A percentile compares a stretch with the other conserved stretches of the same genome.
Conservation (phyloP, 1,140 invertebrate species). For the Ceratosolen fusciceps region DNA sequence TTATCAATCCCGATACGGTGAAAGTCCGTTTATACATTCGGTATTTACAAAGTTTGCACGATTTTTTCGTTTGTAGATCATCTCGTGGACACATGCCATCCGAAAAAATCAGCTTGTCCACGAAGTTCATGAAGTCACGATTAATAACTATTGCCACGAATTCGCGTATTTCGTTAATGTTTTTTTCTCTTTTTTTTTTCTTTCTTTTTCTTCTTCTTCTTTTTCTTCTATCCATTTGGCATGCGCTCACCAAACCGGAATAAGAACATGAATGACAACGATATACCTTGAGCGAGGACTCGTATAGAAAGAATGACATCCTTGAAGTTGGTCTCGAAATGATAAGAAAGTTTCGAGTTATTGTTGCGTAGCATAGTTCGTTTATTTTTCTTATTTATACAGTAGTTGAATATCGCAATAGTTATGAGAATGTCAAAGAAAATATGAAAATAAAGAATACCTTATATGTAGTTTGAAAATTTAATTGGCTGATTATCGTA, state of each 20-base stretch:
- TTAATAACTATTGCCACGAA: not conserved
- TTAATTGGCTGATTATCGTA: no score
- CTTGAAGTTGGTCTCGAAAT: not conserved
- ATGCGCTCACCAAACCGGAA: not conserved
- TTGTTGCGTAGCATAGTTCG: not conserved
- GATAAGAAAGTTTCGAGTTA: not conserved
- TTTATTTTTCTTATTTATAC: not conserved
- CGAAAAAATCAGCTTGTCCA: no score
- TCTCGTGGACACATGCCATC: not conserved
- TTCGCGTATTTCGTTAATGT: not conserved
- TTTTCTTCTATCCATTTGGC: conserved; percentile 7
- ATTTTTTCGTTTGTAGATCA: not conserved
- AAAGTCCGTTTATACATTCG: no score
- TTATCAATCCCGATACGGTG: no score
- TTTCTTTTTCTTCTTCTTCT: no score
- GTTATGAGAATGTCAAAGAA: no score
- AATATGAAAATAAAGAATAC: no score
- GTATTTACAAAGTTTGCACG: not conserved
- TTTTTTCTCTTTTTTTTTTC: no score
- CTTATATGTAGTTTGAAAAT: no score
- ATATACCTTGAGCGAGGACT: not conserved
- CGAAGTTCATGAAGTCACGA: not conserved
- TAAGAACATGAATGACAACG: not conserved
- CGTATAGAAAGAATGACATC: not conserved
- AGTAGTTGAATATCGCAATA: no score